Evolutionary conservation across 2,888 invertebrate species (phyloP).

Genomic region (Drosophila melanocephala): DNA sequence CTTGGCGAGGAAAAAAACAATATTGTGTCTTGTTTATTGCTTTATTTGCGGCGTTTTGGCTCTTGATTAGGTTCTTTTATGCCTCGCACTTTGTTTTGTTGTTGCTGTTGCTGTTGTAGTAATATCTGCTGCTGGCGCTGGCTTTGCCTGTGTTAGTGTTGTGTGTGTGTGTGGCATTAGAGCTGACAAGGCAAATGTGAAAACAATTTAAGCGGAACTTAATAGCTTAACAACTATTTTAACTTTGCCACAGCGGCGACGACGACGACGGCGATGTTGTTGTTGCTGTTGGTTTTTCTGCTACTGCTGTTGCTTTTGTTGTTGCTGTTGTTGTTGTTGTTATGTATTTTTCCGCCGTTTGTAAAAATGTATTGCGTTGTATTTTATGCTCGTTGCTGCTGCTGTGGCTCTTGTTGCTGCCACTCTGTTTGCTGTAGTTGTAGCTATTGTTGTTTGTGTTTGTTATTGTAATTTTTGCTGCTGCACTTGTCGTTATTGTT

Average conservation of each 20-base stretch:
- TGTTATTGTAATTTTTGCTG: slow-evolving; percentile 33
- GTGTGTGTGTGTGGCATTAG: slow-evolving; percentile 47
- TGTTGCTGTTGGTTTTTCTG: slow-evolving; percentile 36
- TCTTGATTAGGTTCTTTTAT: slow-evolving; percentile 81
- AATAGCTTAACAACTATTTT: slow-evolving; percentile 76
- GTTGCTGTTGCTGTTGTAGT: slow-evolving; percentile 30
- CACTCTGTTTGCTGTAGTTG: slow-evolving; percentile 3
- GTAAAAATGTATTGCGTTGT: slow-evolving; percentile 75
- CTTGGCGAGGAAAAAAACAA: slow-evolving; percentile 50
- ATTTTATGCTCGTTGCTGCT: slow-evolving; percentile 60
- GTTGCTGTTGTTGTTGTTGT: slow-evolving; percentile 15
- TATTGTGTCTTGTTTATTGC: slow-evolving; percentile 78
- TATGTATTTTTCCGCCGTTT: slow-evolving; percentile 56
- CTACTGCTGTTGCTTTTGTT: neutral
- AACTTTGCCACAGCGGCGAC: slow-evolving; percentile 52
- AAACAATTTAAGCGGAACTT: slow-evolving; percentile 79
- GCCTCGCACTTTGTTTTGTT: slow-evolving; percentile 62
- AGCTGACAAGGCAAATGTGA: slow-evolving; percentile 65
- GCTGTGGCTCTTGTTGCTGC: slow-evolving; percentile 25
- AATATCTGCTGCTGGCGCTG: slow-evolving; percentile 44
- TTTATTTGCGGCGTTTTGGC: slow-evolving; percentile 79
- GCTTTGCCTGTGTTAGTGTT: slow-evolving; percentile 17
- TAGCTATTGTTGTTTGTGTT: slow-evolving; percentile 18
- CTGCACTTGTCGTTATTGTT: slow-evolving; percentile 30
- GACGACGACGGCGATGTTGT: neutral